Evolutionary conservation across 2,113 vertebrate species (phyloP).

Genomic region (Pheucticus melanocephalus): DNA sequence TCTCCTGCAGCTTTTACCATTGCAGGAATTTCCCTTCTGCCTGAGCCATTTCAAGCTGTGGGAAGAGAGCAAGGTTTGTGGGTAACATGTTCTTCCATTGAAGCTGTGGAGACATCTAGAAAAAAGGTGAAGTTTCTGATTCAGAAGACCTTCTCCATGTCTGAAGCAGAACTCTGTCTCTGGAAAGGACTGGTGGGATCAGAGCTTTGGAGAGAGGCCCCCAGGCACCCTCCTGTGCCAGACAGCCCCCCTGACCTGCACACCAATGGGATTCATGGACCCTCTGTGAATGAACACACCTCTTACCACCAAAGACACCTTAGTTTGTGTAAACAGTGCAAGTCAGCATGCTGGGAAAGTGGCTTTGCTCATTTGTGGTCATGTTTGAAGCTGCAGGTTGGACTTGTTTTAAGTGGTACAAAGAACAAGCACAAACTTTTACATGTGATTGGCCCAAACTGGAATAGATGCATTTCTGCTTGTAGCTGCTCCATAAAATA

Average conservation of each 20-base stretch:
- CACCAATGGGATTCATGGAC: background rate
- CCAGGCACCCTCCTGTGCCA: background rate
- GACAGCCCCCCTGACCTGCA: background rate
- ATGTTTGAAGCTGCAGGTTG: background rate
- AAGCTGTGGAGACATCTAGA: background rate
- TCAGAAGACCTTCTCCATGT: background rate
- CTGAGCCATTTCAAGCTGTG: background rate
- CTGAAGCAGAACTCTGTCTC: background rate
- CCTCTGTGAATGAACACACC: background rate
- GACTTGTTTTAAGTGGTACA: background rate
- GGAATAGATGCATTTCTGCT: background rate
- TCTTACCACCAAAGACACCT: fast-evolving
- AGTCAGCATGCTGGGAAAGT: fast-evolving
- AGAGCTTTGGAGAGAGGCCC: background rate
- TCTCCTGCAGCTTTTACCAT: background rate
- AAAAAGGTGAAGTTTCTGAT: background rate
- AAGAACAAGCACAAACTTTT: background rate
- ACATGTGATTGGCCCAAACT: fast-evolving
- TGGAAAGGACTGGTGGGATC: background rate
- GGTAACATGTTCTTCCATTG: background rate
- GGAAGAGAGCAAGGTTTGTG: background rate
- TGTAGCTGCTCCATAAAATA: background rate
- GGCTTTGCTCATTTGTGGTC: background rate
- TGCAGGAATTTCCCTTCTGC: background rate
- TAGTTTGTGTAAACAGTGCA: fast-evolving